Base-by-base conservation (phyloP, 1,140 invertebrate species). In the Brachionus angularis region DNA sequence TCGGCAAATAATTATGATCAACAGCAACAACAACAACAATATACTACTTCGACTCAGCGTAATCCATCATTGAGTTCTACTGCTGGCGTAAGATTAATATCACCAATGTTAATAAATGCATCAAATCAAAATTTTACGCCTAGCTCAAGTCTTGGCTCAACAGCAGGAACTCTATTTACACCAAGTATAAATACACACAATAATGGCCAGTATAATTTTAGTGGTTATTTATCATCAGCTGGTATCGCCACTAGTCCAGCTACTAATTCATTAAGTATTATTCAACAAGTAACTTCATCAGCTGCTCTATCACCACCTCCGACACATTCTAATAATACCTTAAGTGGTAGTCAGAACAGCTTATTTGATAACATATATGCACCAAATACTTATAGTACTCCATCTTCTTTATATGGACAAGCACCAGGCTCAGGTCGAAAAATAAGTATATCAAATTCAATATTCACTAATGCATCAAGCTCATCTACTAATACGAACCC, bases 101-200 rank as follows among this genome's bases (percentile, higher is more conserved):
- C 62, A 31, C 62, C 62, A 29, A 67, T 67, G 62, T 33, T 67
- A 21, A 46, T 67, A n/a, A 67, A 67, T 42, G 47, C 39, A 27
- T 47, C 42, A 1, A 67, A 67, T 29, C 62, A 67, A 31, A 50
- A 50, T 29, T 67, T 67, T 12, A 67, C 62, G 23, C 62, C 62
- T 7, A 67, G 62, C 31, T 47, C 42, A 0, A 67, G 62, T 14
- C 21, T 67, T 5, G 62, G 62, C 62, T 67, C 62, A 2, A 67
- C 62, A n/a, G 42, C 62, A 1, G 62, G 62, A 18, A 67, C 53
- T 29, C 27, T 58, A 0, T 58, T 58, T 23, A 58, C 53, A 5
- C 53, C 53, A 1, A 58, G 53, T 36, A 58, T 58, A 3, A n/a
- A 8, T 42, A n/a, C 39, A 14, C 8, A 8, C 14, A n/a, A 8